Evolutionary conservation across 2,797 vertebrate genomes (phyloP).

Genomic region (Ciconia nigra): DNA sequence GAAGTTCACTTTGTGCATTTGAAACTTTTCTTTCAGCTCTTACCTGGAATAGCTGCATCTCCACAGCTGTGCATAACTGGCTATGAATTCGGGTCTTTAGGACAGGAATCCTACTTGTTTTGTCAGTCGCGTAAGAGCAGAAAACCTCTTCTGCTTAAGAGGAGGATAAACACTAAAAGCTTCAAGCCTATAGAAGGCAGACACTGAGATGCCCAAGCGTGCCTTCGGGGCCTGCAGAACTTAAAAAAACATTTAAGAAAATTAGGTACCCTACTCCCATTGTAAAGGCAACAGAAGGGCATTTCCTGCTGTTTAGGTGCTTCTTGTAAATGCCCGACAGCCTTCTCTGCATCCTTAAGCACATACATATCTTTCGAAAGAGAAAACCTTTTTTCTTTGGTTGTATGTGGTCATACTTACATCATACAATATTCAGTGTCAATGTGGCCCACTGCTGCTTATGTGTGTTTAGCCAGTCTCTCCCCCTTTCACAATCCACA

Average conservation of each 20-base stretch:
- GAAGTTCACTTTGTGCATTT: background rate
- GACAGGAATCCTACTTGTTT: background rate
- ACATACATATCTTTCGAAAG: background rate
- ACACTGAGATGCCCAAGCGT: background rate
- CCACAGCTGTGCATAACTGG: fast-evolving
- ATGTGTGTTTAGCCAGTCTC: background rate
- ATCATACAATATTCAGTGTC: background rate
- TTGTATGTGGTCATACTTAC: background rate
- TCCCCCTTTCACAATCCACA: background rate
- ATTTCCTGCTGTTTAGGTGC: background rate
- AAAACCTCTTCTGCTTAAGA: background rate
- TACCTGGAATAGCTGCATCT: background rate
- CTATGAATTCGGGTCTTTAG: background rate
- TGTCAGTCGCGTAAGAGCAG: background rate
- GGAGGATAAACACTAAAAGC: background rate
- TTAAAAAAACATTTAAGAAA: background rate
- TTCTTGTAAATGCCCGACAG: background rate
- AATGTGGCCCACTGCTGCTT: background rate
- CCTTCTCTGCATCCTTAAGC: background rate
- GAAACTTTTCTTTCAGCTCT: background rate
- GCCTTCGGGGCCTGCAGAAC: background rate
- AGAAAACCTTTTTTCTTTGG: background rate
- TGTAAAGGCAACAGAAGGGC: background rate
- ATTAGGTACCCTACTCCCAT: fast-evolving
- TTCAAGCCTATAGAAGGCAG: background rate